Base-by-base conservation (phyloP, 2,888 invertebrate genomes). In the Ectemnius continuus region DNA sequence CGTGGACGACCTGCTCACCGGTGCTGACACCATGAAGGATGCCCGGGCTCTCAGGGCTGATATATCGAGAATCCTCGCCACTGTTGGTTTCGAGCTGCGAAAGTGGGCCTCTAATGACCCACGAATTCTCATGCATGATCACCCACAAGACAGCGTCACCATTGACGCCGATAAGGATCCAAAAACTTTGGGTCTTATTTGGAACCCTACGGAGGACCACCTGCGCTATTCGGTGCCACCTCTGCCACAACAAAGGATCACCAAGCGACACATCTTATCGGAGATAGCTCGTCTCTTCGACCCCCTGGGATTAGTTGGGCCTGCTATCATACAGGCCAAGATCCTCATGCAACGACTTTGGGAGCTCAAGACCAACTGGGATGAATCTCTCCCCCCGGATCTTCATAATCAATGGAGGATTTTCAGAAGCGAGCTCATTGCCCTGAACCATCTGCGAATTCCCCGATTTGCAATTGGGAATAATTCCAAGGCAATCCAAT, bases 321-420 rank as follows among this genome's bases (percentile, higher is more conserved):
- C 61, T 4, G 46, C 18, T 1, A 47, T 18, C 11, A 46, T 61
- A 16, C 13, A 14, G 14, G 47, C 47, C 2, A 60, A 60, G n/a
- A 60, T 60, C 1, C 28, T 62, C 2, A 16, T 61, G 11, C 62
- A 61, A 20, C 2, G 11, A 1, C 45, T 68, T 1, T 68, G 68
- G 61, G 26, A 46, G n/a, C 45, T 14, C 8, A n/a, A 46, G n/a
- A 1, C 46, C 0, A 13, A 4, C 3, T 68, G 68, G 61, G 68
- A 57, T 4, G 68, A 68, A 57, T 46, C 68, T 0, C 1, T 56
- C 2, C 68, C 61, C 0, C 8, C 5, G 1, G n/a, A 67, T 0
- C 13, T 67, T 4, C 57, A 52, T 6, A 28, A 26, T 18, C 18
- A 14, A 20, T 61, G 67, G 61, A 16, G 5, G 3, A n/a, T 36